Evolutionary conservation across 1,140 invertebrate genomes (phyloP).

Genomic region (Sogatella furcifera): DNA sequence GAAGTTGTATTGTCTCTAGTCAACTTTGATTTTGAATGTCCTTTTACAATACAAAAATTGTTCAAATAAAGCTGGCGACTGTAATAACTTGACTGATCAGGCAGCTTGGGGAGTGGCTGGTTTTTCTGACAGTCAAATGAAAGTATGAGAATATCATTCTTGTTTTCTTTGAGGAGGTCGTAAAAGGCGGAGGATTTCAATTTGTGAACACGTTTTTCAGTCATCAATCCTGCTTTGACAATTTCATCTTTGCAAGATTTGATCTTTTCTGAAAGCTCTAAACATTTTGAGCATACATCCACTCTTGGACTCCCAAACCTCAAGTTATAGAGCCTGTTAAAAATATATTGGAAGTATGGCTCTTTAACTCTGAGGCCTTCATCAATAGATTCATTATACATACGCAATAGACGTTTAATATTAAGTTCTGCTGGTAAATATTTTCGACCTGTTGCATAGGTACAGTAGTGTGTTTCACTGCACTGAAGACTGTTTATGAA

Average conservation of each 20-base stretch:
- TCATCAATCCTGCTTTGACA: slow-evolving; percentile 14
- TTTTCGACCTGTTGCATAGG: neutral
- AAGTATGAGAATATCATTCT: slow-evolving; percentile 20
- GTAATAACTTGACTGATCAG: slow-evolving; percentile 29
- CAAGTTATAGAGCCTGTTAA: slow-evolving; percentile 18
- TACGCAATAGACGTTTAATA: neutral
- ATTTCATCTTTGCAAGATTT: slow-evolving; percentile 16
- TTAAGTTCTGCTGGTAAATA: neutral
- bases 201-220: slow-evolving; percentile 23
- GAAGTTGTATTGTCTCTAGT: slow-evolving; percentile 22
- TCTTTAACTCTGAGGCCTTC: slow-evolving; percentile 15
- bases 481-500: neutral
- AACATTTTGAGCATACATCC: slow-evolving; percentile 22
- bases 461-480: neutral
- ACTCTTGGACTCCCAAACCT: slow-evolving; percentile 20
- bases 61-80: slow-evolving; percentile 28
- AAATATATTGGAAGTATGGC: slow-evolving; percentile 15
- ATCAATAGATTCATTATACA: neutral
- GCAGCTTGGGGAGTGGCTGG: slow-evolving; percentile 24
- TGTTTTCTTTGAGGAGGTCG: slow-evolving; percentile 24
- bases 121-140: slow-evolving; percentile 34
- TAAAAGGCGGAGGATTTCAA: slow-evolving; percentile 27
- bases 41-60: slow-evolving; percentile 29
- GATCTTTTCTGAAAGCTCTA: slow-evolving; percentile 14
- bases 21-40: slow-evolving; percentile 24